Evolutionary conservation across 2,888 invertebrate genomes (phyloP), one percentile per base, ranked within the genome.

Genomic region (Hermaeophaga mercurialis): DNA sequence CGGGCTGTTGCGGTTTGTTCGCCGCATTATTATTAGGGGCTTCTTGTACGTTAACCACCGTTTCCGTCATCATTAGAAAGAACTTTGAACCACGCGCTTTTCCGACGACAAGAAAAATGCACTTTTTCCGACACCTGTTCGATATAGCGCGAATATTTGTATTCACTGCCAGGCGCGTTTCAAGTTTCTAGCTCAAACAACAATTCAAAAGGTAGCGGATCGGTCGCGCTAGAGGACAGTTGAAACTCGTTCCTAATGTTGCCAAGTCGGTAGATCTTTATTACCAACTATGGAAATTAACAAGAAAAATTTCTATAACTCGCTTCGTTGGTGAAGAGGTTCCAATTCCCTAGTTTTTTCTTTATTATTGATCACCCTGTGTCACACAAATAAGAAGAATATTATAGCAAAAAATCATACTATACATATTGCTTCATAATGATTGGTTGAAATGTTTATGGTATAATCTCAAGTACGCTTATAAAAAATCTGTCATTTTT

Each of bases 21-120:
- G 73, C 70, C 45, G 72, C 73, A 54, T 75, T 74, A 56, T 78
- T 76, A 63, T 78, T 80, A 79, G 86, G 80, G 80, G 86, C 79
- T 75, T 86, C 86, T 75, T 89, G 88, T 77, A 90, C 86, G 71
- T 86, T 90, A 71, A 90, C 88, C 73, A 89, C 90, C 72, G 90
- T 90, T 83, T 90, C 90, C 76, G 90, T 88, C 86, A 90, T 90
- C 87, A 88, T 90, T 62, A 58, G 59, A 46, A 46, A 47, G 46
- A 38, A 24, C 17, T 52, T 64, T 52, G 43, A 53, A 28, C n/a
- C n/a, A n/a, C 44, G 31, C 18, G 28, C 19, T 18, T 11, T n/a
- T 53, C 38, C 19, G 19, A 43, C 17, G 15, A 1, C 19, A 19
- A 24, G 7, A 41, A 41, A 41, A 41, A 19, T 26, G 4, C 14